A percentile compares a stretch with the other conserved stretches of the same genome.
Evolutionary conservation across 2,888 invertebrate genomes (phyloP).

Genomic region (Pseudanteris insignis): DNA sequence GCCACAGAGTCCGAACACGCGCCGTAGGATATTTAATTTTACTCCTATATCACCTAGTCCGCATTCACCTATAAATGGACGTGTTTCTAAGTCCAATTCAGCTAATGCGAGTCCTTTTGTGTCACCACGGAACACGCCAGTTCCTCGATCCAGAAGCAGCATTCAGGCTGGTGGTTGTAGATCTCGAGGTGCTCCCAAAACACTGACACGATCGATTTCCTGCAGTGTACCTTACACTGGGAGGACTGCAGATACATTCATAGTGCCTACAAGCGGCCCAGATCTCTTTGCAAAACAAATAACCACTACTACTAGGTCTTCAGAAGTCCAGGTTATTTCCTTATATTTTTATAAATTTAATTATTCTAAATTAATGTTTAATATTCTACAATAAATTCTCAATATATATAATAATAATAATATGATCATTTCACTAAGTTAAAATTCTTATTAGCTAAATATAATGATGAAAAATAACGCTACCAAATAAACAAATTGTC

Average conservation of each 20-base stretch:
- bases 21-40: conserved; percentile 84
- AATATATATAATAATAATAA: no score
- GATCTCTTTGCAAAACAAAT: conserved; percentile 49
- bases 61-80: conserved; percentile 71
- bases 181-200: conserved; percentile 54
- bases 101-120: conserved; percentile 83
- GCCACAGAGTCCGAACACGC: conserved; percentile 80
- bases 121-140: conserved; percentile 81
- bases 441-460: no score
- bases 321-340: conserved; percentile 53
- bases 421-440: no score
- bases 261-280: conserved; percentile 58
- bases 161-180: conserved; percentile 68
- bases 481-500: no score
- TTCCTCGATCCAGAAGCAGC: conserved; percentile 73
- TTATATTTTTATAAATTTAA: no score
- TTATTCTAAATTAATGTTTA: no score
- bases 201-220: conserved; percentile 60
- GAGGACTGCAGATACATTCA: conserved; percentile 56
- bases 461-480: no score
- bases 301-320: conserved; percentile 52
- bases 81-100: conserved; percentile 72
- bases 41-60: conserved; percentile 87
- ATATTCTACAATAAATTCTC: no score
- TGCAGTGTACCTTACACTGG: conserved; percentile 59